A percentile compares a stretch with the other conserved stretches of the same genome.
These are phyloP conservation scores for Pangasius macronema DNA, from an alignment of 2,797 vertebrate species.

Conservation along the genomic window DNA sequence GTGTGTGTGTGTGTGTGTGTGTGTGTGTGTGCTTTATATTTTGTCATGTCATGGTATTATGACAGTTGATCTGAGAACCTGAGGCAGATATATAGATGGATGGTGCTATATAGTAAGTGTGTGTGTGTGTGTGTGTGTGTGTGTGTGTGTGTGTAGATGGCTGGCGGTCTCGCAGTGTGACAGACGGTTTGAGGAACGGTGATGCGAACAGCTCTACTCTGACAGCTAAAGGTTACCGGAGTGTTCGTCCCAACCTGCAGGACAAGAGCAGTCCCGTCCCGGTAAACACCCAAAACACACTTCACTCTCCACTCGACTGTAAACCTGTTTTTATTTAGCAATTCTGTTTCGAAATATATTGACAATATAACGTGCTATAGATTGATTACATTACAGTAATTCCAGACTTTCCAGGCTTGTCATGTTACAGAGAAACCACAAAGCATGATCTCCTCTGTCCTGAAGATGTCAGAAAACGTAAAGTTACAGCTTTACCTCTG, in stretches of 20 bases:
- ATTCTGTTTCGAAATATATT: no score
- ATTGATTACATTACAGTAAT: no score
- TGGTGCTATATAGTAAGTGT: background rate
- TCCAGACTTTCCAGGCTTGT: no score
- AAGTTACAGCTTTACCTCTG: no score
- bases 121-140: conserved; percentile 13
- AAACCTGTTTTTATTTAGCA: background rate
- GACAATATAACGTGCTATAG: no score
- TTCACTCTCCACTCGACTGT: background rate
- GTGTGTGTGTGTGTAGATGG: conserved; percentile 74
- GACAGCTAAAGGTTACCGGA: conserved; percentile 92
- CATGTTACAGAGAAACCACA: no score
- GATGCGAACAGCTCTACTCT: conserved; percentile 80
- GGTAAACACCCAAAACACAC: conserved; percentile 72
- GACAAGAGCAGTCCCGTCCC: conserved; percentile 90
- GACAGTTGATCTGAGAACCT: background rate
- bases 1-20: background rate
- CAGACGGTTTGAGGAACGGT: conserved; percentile 87
- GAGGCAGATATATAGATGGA: background rate
- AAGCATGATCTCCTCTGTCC: no score
- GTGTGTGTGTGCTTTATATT: background rate
- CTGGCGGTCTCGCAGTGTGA: conserved; percentile 85
- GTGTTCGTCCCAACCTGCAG: conserved; percentile 92
- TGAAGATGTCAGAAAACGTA: no score
- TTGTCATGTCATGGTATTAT: background rate